A percentile compares a stretch with the other conserved stretches of the same genome.
Evolutionary conservation across 2,113 vertebrate species (phyloP).

Genomic region (Atherinomorus stipes): DNA sequence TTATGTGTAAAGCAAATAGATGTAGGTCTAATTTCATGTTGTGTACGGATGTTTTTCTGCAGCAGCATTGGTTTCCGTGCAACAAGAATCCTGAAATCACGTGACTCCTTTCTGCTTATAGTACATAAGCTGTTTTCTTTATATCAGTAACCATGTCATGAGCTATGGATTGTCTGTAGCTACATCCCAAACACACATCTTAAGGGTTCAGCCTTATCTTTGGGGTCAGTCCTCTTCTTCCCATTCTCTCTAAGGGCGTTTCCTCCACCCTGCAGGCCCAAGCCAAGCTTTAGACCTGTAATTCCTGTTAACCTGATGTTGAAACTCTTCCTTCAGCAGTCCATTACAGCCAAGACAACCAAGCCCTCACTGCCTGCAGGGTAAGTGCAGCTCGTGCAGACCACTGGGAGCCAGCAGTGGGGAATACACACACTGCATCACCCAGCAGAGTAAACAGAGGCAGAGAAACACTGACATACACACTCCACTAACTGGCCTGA

Average conservation of each 20-base stretch:
- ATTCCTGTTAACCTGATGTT: constrained; percentile 81
- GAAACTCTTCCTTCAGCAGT: constrained; percentile 79
- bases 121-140: constrained; percentile 43
- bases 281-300: constrained; percentile 66
- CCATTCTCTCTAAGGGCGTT: constrained; percentile 72
- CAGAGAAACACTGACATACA: constrained; percentile 53
- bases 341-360: constrained; percentile 80
- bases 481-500: constrained; percentile 64
- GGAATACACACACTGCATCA: constrained; percentile 72
- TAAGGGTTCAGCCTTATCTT: constrained; percentile 57
- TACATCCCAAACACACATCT: constrained; percentile 44
- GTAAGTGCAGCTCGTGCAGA: constrained; percentile 72
- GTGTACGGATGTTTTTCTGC: constrained; percentile 33
- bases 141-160: constrained; percentile 27
- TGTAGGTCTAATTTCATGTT: constrained; percentile 39
- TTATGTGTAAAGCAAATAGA: constrained; percentile 6
- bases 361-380: constrained; percentile 71
- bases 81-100: constrained; percentile 17
- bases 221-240: constrained; percentile 69
- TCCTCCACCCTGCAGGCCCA: constrained; percentile 70
- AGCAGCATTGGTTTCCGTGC: constrained; percentile 20
- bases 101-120: constrained; percentile 28
- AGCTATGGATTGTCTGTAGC: constrained; percentile 22
- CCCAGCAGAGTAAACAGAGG: constrained; percentile 77
- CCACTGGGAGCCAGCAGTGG: constrained; percentile 74